Evolutionary conservation across 2,888 invertebrate genomes (phyloP).

Genomic region (Tipula confusa): DNA sequence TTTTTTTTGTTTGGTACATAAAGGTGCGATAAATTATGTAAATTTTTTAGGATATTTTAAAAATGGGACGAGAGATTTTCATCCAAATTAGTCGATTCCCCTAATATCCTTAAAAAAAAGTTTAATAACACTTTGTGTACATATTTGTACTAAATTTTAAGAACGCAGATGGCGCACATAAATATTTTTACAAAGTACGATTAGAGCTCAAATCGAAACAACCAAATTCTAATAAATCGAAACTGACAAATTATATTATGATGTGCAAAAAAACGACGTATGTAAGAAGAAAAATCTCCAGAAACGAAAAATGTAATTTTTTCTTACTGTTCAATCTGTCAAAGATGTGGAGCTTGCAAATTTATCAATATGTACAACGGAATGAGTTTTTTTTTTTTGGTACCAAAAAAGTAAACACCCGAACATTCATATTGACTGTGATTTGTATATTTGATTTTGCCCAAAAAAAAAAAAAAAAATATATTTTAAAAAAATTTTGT

Average conservation of each 20-base stretch:
- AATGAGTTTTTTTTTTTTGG: background rate
- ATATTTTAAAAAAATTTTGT: background rate
- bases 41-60: background rate
- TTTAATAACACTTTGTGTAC: too few species aligned
- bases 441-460: background rate
- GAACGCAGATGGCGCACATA: background rate
- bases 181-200: background rate
- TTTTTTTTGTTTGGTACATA: background rate
- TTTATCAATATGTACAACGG: background rate
- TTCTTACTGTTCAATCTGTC: slow-evolving; percentile 1
- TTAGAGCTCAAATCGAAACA: background rate
- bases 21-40: background rate
- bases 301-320: background rate
- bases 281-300: background rate
- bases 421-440: background rate
- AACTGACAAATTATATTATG: background rate
- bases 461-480: background rate
- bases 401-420: background rate
- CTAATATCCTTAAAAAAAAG: too few species aligned
- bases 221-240: background rate
- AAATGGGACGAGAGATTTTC: background rate
- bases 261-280: background rate
- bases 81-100: too few species aligned
- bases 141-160: too few species aligned
- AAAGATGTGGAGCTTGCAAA: slow-evolving; percentile 1